Conservation (phyloP, 1,140 invertebrate genomes). For the Zaprionus ghesquierei region DNA sequence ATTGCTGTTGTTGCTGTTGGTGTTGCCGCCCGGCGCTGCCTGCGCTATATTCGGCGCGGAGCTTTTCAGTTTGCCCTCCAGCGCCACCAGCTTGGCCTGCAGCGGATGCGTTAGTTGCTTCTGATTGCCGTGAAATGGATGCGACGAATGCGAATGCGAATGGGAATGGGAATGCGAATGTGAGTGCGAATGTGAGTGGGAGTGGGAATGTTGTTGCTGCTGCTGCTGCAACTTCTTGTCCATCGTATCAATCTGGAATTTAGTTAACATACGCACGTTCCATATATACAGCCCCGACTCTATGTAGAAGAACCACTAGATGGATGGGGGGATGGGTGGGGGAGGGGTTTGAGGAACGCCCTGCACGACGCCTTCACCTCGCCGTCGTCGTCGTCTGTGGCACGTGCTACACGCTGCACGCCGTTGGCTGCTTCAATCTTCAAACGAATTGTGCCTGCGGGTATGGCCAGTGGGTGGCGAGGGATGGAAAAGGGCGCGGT, state of each 20-base stretch:
- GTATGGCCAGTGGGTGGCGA: not conserved
- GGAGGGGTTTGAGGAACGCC: too few species aligned
- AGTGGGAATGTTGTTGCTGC: not conserved
- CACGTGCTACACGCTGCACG: not conserved
- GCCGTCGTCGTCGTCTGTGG: too few species aligned
- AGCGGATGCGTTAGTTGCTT: constrained; percentile 10
- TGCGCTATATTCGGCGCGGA: constrained; percentile 1
- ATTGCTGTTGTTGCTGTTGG: not conserved
- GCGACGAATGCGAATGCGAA: not conserved
- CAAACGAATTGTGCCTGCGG: too few species aligned
- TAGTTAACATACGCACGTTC: constrained; percentile 45
- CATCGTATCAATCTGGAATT: constrained; percentile 55
- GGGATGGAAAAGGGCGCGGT: too few species aligned
- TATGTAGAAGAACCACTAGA: not conserved
- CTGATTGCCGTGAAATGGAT: constrained; percentile 9
- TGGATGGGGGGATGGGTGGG: not conserved
- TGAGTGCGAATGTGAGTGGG: not conserved
- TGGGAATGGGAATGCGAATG: not conserved
- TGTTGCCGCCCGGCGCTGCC: not conserved
- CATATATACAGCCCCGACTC: constrained; percentile 41
- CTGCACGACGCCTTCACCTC: too few species aligned
- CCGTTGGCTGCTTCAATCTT: not conserved
- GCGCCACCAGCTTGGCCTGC: constrained; percentile 15
- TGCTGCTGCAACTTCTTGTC: constrained; percentile 50
- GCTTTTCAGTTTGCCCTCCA: constrained; percentile 18